Conservation (phyloP, 2,797 vertebrate genomes). For the Ctenopoma kingsleyae region DNA sequence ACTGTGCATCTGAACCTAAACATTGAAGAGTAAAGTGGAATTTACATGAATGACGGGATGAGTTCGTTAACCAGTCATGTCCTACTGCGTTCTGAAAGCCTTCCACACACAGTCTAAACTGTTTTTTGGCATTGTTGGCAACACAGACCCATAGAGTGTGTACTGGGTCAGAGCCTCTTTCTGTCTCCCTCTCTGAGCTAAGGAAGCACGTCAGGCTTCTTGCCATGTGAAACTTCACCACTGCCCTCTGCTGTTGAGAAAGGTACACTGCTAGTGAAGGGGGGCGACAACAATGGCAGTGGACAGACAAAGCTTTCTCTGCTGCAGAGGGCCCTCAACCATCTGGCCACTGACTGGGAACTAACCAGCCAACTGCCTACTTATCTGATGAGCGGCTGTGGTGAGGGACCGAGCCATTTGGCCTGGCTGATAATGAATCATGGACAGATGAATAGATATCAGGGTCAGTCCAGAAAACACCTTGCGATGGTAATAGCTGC, state of each 20-base stretch:
- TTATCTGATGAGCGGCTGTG: slow-evolving; percentile 56
- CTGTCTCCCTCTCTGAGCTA: slow-evolving; percentile 8
- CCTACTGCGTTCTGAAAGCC: neutral
- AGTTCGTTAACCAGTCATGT: neutral
- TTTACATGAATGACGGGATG: neutral
- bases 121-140: neutral
- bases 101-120: neutral
- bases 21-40: neutral
- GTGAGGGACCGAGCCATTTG: slow-evolving; percentile 67
- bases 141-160: neutral
- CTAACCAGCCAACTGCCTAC: slow-evolving; percentile 61
- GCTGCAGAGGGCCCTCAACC: slow-evolving; percentile 49
- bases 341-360: slow-evolving; percentile 69
- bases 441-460: slow-evolving; percentile 65
- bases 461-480: slow-evolving; percentile 64
- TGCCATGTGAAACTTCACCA: slow-evolving; percentile 72
- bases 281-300: slow-evolving; percentile 39
- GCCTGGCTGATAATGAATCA: slow-evolving; percentile 63
- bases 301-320: slow-evolving; percentile 61
- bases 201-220: neutral
- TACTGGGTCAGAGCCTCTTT: neutral
- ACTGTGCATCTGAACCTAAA: neutral
- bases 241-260: slow-evolving; percentile 80
- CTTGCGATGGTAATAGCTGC: slow-evolving; percentile 46
- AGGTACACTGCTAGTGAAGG: slow-evolving; percentile 47